These are phyloP conservation scores for Spinibarbus caldwelli DNA, from an alignment of 2,797 vertebrate genomes.

Conservation along the genomic window DNA sequence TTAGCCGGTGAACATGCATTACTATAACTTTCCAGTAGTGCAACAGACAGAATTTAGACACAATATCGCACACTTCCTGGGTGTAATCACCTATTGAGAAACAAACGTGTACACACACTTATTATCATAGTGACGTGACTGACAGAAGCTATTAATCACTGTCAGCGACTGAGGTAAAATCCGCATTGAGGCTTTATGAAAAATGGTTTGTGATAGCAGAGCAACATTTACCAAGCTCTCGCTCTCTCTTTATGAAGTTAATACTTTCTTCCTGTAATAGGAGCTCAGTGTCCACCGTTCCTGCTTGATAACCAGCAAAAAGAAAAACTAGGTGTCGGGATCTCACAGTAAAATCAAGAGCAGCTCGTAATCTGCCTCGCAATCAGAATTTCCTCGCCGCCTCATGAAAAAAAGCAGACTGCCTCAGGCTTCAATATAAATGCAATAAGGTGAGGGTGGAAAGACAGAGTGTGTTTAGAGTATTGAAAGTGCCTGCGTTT, in stretches of 20 bases:
- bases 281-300: neutral
- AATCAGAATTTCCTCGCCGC: conserved; percentile 46
- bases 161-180: conserved; percentile 20
- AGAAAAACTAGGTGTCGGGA: neutral
- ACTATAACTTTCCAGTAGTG: neutral
- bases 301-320: conserved; percentile 1
- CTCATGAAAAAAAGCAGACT: conserved; percentile 44
- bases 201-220: conserved; percentile 23
- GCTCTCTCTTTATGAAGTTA: conserved; percentile 19
- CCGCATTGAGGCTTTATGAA: conserved; percentile 29
- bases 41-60: neutral
- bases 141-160: conserved; percentile 52
- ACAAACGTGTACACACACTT: conserved; percentile 3
- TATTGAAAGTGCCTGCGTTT: neutral
- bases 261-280: conserved; percentile 19
- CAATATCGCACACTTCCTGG: neutral
- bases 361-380: conserved; percentile 52
- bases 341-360: conserved; percentile 38
- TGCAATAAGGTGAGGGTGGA: conserved; percentile 27
- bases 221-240: conserved; percentile 43
- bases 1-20: neutral
- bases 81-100: conserved; percentile 27
- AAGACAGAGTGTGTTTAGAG: no score
- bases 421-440: conserved; percentile 42
- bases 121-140: conserved; percentile 33